Conservation (phyloP, 2,113 vertebrate genomes). For the Raja brachyura region DNA sequence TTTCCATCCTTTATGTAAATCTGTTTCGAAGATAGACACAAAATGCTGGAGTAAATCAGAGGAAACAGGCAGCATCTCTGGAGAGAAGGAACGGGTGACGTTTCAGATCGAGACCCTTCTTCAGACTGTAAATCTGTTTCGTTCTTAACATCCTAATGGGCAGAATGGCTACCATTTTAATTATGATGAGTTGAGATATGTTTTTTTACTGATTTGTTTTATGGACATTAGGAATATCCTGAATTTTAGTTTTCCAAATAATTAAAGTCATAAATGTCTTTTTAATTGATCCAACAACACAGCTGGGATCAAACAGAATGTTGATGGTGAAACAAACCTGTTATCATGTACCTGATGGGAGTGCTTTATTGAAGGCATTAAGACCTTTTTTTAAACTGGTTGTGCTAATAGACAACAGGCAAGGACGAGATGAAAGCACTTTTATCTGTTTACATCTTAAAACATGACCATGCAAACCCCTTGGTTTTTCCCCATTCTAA, state of each 20-base stretch:
- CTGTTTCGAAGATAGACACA: too few relatives aligned
- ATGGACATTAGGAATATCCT: not conserved
- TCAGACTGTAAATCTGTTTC: too few relatives aligned
- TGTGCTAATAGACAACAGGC: not conserved
- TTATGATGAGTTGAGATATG: too few relatives aligned
- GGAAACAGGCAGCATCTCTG: too few relatives aligned
- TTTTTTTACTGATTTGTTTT: not conserved
- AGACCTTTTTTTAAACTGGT: not conserved
- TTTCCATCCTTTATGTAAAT: too few relatives aligned
- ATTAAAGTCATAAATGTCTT: not conserved
- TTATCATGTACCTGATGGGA: not conserved
- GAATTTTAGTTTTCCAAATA: not conserved
- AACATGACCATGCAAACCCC: constrained; percentile 7
- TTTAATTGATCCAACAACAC: not conserved
- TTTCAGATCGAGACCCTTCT: too few relatives aligned
- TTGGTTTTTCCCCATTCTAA: not conserved
- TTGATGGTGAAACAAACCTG: not conserved
- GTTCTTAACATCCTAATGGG: too few relatives aligned
- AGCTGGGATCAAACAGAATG: not conserved
- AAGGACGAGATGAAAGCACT: not conserved
- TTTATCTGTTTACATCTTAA: constrained; percentile 12
- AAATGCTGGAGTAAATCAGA: too few relatives aligned
- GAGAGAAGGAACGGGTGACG: too few relatives aligned
- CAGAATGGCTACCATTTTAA: too few relatives aligned
- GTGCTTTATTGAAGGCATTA: not conserved